Evolutionary conservation across 1,140 invertebrate genomes (phyloP).

Genomic region (Brachionus plicatilis): DNA sequence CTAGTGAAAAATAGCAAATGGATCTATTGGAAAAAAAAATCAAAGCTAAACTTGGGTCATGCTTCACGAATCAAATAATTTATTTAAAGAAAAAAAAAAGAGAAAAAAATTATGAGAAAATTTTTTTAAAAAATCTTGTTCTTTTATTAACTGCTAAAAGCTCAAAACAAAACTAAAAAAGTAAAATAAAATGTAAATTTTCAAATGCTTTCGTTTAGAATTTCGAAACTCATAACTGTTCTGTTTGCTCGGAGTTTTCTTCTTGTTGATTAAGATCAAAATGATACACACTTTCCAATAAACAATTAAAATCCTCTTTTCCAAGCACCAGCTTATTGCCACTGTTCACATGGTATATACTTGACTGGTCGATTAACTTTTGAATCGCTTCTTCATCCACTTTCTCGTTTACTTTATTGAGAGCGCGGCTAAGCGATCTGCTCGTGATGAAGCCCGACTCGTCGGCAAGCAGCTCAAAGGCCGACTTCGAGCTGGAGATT

Average conservation of each 20-base stretch:
- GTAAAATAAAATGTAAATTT: not conserved
- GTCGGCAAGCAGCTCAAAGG: not conserved
- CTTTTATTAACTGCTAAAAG: not conserved
- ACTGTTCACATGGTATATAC: not conserved
- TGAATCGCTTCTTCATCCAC: not conserved
- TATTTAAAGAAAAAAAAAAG: not conserved
- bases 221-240: not conserved
- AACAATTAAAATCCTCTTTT: not conserved
- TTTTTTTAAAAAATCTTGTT: not conserved
- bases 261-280: constrained; percentile 13
- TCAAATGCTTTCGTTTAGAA: not conserved
- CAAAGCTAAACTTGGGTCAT: not conserved
- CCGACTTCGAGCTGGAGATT: not conserved
- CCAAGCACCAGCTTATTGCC: not conserved
- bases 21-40: not conserved
- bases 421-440: not conserved
- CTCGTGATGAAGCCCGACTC: not conserved
- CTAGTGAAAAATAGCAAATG: not conserved
- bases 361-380: not conserved
- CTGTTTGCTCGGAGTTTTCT: not conserved
- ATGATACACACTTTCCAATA: not conserved
- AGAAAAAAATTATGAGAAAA: not conserved
- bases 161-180: not conserved
- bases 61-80: not conserved
- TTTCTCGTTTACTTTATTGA: not conserved